Evolutionary conservation across 1,140 invertebrate genomes (phyloP).

Genomic region (Tetraneura akinire): DNA sequence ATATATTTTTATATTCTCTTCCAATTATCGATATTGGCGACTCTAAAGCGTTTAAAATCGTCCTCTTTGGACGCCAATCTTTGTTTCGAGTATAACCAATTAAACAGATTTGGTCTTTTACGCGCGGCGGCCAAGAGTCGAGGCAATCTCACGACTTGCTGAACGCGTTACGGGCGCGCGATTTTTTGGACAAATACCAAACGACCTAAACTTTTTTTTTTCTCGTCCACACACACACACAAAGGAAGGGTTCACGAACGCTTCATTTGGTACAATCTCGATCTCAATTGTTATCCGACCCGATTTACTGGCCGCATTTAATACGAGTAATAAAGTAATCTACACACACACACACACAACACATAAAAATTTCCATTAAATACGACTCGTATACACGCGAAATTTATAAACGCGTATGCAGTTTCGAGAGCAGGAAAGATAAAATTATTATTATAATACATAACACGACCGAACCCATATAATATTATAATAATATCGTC

Average conservation of each 20-base stretch:
- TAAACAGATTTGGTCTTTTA: conserved; percentile 23
- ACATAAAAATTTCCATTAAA: too few relatives aligned
- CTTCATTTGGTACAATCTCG: conserved; percentile 34
- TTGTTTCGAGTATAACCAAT: neutral
- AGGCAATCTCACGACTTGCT: conserved; percentile 30
- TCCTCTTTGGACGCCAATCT: neutral
- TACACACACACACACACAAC: neutral
- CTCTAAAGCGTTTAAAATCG: neutral
- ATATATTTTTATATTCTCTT: too few relatives aligned
- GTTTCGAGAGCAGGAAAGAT: too few relatives aligned
- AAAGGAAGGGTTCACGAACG: conserved; percentile 15
- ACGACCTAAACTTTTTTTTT: conserved; percentile 38
- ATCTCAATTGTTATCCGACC: conserved; percentile 37
- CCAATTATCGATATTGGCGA: neutral
- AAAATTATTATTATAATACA: too few relatives aligned
- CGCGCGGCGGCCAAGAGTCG: neutral
- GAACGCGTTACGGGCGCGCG: conserved; percentile 29
- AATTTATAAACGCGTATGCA: neutral
- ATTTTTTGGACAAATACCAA: conserved; percentile 39
- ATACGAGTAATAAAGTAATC: conserved; percentile 1
- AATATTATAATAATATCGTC: too few relatives aligned
- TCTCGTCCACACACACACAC: too few relatives aligned
- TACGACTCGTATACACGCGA: too few relatives aligned
- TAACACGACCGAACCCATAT: too few relatives aligned
- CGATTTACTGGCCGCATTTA: conserved; percentile 23